Conservation (phyloP, 2,797 vertebrate species). For the Gymnoscopelus microlampas region DNA sequence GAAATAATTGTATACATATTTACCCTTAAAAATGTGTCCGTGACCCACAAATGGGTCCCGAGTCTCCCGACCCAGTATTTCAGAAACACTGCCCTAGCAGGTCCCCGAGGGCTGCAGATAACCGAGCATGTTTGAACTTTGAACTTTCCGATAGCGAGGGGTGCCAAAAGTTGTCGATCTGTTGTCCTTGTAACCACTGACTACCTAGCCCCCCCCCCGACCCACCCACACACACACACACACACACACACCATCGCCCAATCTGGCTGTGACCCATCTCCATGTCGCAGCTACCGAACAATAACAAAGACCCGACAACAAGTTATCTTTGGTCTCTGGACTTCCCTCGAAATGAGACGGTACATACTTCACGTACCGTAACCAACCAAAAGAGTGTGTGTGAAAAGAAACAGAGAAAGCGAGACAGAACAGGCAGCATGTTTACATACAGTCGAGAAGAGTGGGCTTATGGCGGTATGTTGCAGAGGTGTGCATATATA, state of each 20-base stretch:
- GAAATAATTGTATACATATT: too few relatives aligned
- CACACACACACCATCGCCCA: too few relatives aligned
- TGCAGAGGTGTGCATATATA: background rate
- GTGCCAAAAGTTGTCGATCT: background rate
- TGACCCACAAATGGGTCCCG: too few relatives aligned
- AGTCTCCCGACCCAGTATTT: too few relatives aligned
- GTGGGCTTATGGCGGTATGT: background rate
- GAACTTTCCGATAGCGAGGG: too few relatives aligned
- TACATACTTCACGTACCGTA: slow-evolving; percentile 54
- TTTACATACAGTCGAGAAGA: background rate
- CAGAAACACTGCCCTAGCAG: too few relatives aligned
- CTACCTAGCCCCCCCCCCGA: background rate
- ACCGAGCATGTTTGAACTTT: too few relatives aligned
- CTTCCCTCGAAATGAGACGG: slow-evolving; percentile 31
- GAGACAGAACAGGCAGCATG: background rate
- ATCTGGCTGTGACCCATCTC: too few relatives aligned
- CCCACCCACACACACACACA: too few relatives aligned
- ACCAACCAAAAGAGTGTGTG: slow-evolving; percentile 17
- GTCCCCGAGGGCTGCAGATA: too few relatives aligned
- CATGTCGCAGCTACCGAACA: slow-evolving; percentile 28
- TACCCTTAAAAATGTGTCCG: too few relatives aligned
- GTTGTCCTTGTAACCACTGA: background rate
- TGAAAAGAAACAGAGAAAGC: slow-evolving; percentile 1
- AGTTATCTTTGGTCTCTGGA: slow-evolving; percentile 25
- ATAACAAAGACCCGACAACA: slow-evolving; percentile 43